Evolutionary conservation across 1,140 invertebrate genomes (phyloP).

Genomic region (fruit fly (Drosophila melanogaster)): DNA sequence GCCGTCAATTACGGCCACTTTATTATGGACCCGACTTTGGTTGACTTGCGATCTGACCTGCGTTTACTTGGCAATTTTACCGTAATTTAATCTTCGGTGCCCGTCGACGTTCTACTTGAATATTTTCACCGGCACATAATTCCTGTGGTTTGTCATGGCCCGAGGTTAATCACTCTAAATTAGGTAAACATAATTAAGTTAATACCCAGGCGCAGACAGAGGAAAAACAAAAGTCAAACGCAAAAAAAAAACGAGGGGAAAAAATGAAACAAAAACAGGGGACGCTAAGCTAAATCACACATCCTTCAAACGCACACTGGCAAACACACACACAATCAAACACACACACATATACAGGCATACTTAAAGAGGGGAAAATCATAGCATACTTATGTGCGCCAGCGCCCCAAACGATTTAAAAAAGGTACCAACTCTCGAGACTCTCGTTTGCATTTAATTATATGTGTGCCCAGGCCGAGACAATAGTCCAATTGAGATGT

Average conservation of each 20-base stretch:
- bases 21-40: conserved; percentile 27
- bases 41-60: conserved; percentile 25
- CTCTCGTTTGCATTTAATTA: conserved; percentile 81
- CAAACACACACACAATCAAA: conserved; percentile 6
- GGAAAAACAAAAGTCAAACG: conserved; percentile 47
- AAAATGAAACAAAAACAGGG: conserved; percentile 46
- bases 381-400: conserved; percentile 51
- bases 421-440: conserved; percentile 62
- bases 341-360: conserved; percentile 29
- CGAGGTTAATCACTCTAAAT: conserved; percentile 77
- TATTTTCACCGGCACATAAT: conserved; percentile 48
- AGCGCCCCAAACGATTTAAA: conserved; percentile 62
- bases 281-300: conserved; percentile 48
- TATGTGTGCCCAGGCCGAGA: conserved; percentile 63
- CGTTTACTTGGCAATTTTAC: conserved; percentile 31
- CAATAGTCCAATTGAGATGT: conserved; percentile 51
- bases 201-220: conserved; percentile 56
- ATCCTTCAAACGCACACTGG: conserved; percentile 31
- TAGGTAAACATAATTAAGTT: conserved; percentile 82
- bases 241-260: conserved; percentile 7
- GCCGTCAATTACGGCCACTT: conserved; percentile 37
- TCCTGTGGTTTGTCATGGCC: conserved; percentile 49
- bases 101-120: conserved; percentile 11
- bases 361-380: conserved; percentile 25
- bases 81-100: conserved; percentile 44